Evolutionary conservation across 1,140 invertebrate genomes (phyloP), one percentile per base, ranked within the genome.

Genomic region (Ylistrum balloti): DNA sequence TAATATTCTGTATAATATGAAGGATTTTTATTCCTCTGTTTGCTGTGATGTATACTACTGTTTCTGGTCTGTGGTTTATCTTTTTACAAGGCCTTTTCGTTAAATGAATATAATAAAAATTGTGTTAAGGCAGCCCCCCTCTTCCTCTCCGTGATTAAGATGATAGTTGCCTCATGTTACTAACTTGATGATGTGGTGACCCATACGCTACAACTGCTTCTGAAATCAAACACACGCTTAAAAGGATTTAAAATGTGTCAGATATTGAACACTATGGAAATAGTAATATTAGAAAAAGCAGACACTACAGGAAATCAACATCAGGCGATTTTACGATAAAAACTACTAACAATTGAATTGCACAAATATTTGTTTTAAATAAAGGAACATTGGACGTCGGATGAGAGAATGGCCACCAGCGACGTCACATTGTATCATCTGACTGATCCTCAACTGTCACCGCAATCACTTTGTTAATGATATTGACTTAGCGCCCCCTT

Each of bases 301-400:
- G 1, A n/a, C 11, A 9, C 17, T 0, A 5, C 56, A 74, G n/a
- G 22, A 28, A 5, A 74, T 17, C 56, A 28, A 28, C 56, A 74
- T 9, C 11, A 74, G 22, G 3, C 17, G 22, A 74, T 5, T 74
- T n/a, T 28, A 74, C 22, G 56, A 74, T 74, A 28, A 9, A 74
- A 74, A 7, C 9, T 74, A 74, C 22, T 48, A 48, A 48, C 56
- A 28, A n/a, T 74, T 74, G 17, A n/a, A 74, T 28, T 74, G 56
- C 56, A 74, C 56, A 74, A 74, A 74, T 74, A 28, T 74, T 74
- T 74, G n/a, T 7, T 74, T 74, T 28, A 74, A 74, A 74, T 74
- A n/a, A 28, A n/a, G 56, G 11, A 74, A n/a, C 56, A 11, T 74
- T 74, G 56, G 56, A 17, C n/a, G 56, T 28, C 56, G 56, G 28